Percentiles rank a stretch among this genome's conserved stretches.
phyloP scores from a whole-genome alignment of 1,140 invertebrate genomes.

The Harpegnathos saltator region DNA sequence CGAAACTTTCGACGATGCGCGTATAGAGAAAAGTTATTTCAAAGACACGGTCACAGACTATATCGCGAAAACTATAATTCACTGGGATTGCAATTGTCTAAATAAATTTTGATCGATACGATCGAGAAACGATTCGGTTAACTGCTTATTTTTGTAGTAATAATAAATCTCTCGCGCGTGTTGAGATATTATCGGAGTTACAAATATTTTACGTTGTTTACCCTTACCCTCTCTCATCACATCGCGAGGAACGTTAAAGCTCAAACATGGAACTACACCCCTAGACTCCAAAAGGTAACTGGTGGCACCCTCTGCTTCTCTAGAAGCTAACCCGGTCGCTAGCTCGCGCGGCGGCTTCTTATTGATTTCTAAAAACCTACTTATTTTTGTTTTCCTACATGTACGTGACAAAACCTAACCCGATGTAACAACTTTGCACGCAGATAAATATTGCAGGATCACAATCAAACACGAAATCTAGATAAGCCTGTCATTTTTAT shows the following conservation, averaged over 20 bases:
- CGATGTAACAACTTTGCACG: not conserved
- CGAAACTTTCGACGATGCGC: too few relatives aligned
- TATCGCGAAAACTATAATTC: too few relatives aligned
- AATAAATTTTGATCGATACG: too few relatives aligned
- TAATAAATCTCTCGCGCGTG: too few relatives aligned
- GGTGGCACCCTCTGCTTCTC: slow-evolving; percentile 60
- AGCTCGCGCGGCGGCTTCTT: not conserved
- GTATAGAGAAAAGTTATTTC: too few relatives aligned
- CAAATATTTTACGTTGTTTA: slow-evolving; percentile 4
- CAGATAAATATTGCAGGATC: not conserved
- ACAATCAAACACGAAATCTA: not conserved
- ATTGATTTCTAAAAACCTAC: slow-evolving; percentile 55
- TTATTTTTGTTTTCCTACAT: not conserved
- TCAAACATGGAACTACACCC: not conserved
- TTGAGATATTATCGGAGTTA: too few relatives aligned
- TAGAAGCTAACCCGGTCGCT: slow-evolving; percentile 14
- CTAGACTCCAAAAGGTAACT: not conserved
- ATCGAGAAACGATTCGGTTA: too few relatives aligned
- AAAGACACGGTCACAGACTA: too few relatives aligned
- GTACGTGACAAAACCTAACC: not conserved
- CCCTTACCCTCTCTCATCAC: not conserved
- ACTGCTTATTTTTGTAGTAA: too few relatives aligned
- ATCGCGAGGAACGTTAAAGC: too few relatives aligned
- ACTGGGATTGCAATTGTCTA: too few relatives aligned
- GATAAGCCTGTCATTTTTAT: slow-evolving; percentile 4